Base-by-base conservation (phyloP, 2,888 invertebrate genomes). In the Hipparchia sbordonii region DNA sequence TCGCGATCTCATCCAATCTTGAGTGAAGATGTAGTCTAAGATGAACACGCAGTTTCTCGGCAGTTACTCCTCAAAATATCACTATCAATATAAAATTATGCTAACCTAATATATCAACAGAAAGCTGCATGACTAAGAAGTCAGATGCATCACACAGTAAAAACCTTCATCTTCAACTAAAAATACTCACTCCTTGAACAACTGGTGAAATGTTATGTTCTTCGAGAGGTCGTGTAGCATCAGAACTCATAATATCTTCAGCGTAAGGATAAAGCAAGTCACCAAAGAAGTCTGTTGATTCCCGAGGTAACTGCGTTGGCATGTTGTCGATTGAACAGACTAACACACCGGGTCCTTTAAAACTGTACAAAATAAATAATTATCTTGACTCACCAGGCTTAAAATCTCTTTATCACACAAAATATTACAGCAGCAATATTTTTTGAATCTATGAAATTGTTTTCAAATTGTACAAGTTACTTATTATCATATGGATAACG, bases 311-410 rank as follows among this genome's bases (percentile, higher is more conserved):
- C 88, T 99, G 99, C 0, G 99, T 99, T 0, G 99, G 99, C 99
- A 99, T 99, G 90, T 99, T 99, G 90, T 99, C 99, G 79, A 99
- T 99, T 13, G 99, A 99, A 86, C 99, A 99, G n/a, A 99, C 99
- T 69, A 99, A 91, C 1, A 99, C 99, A 33, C 99, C 99, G 0
- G 98, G 97, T 0, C 99, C 99, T 88, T 97, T 98, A 90, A 99
- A 99, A 88, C 98, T 97, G 82, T 33, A 51, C 57, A 72, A 13
- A 60, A 62, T n/a, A 46, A 13, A 51, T 48, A 65, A 51, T 23
- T n/a, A 52, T 52, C 2, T 33, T 3, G 1, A 63, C 63, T 52
- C 12, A 63, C 65, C 52, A 39, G 33, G 2, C 59, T 52, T 52
- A 57, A 57, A 13, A 7, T 13, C 5, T 5, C 13, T n/a, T 56